These are phyloP conservation scores for Nemotelus pantherinus DNA, from an alignment of 2,888 invertebrate genomes.

Conservation along the genomic window DNA sequence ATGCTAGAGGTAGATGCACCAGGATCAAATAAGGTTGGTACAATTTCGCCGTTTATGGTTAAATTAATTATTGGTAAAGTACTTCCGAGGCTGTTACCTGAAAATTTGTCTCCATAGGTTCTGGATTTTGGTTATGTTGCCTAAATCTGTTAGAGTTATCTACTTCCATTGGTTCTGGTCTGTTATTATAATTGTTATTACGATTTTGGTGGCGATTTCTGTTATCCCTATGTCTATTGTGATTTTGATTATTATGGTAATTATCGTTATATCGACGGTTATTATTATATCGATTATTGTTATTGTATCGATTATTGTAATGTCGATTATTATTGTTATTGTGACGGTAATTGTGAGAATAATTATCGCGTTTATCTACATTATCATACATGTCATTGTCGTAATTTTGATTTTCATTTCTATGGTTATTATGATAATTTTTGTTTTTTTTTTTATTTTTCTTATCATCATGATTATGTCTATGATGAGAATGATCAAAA, in stretches of 20 bases:
- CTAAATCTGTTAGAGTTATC: neutral
- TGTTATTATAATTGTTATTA: neutral
- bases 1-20: slow-evolving; percentile 8
- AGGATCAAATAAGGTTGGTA: neutral
- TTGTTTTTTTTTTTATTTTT: neutral
- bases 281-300: neutral
- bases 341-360: too few relatives aligned
- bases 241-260: slow-evolving; percentile 1
- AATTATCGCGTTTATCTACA: too few relatives aligned
- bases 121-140: neutral
- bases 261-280: neutral
- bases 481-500: neutral
- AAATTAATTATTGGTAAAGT: slow-evolving; percentile 23
- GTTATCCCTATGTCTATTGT: neutral
- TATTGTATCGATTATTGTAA: slow-evolving; percentile 1
- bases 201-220: neutral
- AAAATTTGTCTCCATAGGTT: slow-evolving; percentile 26
- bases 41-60: neutral
- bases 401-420: too few relatives aligned
- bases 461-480: neutral
- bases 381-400: too few relatives aligned
- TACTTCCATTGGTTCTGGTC: slow-evolving; percentile 15
- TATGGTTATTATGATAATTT: too few relatives aligned
- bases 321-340: too few relatives aligned
- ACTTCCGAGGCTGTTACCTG: slow-evolving; percentile 22